phyloP scores from a whole-genome alignment of 2,113 vertebrate genomes.

The Toxotes jaculatrix region DNA sequence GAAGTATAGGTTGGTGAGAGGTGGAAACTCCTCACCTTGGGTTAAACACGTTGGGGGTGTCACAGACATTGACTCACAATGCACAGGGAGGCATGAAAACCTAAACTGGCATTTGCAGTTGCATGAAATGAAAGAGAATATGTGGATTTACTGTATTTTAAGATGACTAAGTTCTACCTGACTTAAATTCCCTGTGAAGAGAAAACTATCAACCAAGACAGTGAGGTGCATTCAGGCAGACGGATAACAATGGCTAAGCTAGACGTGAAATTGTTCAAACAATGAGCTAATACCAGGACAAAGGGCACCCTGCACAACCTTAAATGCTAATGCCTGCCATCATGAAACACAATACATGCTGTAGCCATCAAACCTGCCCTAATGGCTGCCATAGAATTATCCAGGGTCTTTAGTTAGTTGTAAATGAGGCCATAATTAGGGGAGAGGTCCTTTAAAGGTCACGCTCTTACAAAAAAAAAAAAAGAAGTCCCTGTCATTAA shows the following conservation, averaged over 20 bases:
- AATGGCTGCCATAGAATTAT: slow-evolving; percentile 35
- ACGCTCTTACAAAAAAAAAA: slow-evolving; percentile 36
- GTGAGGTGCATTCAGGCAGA: not conserved
- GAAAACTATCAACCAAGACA: not conserved
- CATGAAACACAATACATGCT: slow-evolving; percentile 49
- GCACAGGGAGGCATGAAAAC: slow-evolving; percentile 29
- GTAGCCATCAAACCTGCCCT: slow-evolving; percentile 28
- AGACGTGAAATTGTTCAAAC: slow-evolving; percentile 20
- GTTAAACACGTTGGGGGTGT: slow-evolving; percentile 53
- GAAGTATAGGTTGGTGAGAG: slow-evolving; percentile 67
- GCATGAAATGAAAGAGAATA: slow-evolving; percentile 54
- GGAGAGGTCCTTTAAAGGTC: slow-evolving; percentile 61
- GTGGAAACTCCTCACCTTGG: slow-evolving; percentile 76
- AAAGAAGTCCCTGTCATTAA: slow-evolving; percentile 60
- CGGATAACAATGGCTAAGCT: not conserved
- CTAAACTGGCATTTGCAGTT: slow-evolving; percentile 55
- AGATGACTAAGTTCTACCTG: slow-evolving; percentile 1
- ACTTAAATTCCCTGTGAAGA: not conserved
- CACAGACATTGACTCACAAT: slow-evolving; percentile 54
- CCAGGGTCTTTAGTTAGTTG: slow-evolving; percentile 27
- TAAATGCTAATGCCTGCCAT: slow-evolving; percentile 49
- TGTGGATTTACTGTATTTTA: slow-evolving; percentile 35
- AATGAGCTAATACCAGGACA: slow-evolving; percentile 26
- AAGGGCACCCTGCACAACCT: slow-evolving; percentile 24
- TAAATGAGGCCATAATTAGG: slow-evolving; percentile 61